A percentile compares a stretch with the other conserved stretches of the same genome.
These are phyloP conservation scores for Oopsacas minuta DNA, from an alignment of 37 sponge, comb jelly and placozoan species.

Conservation along the genomic window DNA sequence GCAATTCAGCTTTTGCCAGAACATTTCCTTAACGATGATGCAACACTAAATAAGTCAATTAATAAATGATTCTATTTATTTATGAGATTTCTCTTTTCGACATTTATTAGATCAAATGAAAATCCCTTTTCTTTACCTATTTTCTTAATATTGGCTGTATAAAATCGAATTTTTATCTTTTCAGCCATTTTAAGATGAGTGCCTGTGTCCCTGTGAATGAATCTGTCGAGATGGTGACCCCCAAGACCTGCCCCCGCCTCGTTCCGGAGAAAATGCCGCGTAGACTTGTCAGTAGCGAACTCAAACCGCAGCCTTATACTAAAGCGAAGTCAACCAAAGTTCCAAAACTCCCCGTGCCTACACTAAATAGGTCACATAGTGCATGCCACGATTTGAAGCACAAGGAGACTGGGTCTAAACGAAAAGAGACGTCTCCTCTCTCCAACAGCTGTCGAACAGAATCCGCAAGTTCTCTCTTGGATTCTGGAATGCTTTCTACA, in stretches of 20 bases:
- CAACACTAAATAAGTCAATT: no score
- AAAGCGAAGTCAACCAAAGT: neutral
- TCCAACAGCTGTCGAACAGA: neutral
- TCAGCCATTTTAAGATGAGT: neutral
- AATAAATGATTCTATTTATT: no score
- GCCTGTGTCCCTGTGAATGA: neutral
- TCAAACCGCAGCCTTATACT: neutral
- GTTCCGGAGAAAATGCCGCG: neutral
- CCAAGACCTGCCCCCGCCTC: neutral
- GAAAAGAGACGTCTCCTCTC: neutral
- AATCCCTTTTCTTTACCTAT: no score
- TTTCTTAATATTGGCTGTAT: no score
- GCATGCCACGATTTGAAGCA: neutral
- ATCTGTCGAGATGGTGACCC: neutral
- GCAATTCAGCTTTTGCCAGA: no score
- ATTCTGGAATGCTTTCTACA: neutral
- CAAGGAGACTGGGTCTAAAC: neutral
- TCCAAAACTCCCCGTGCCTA: neutral
- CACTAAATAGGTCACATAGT: neutral
- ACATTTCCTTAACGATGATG: no score
- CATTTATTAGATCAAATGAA: no score
- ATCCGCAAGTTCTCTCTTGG: neutral
- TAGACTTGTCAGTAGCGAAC: constrained; percentile 13
- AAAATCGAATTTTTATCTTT: no score
- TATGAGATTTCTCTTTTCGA: no score